Evolutionary conservation across 2,888 invertebrate genomes (phyloP).

Genomic region (Diadegma fenestrale): DNA sequence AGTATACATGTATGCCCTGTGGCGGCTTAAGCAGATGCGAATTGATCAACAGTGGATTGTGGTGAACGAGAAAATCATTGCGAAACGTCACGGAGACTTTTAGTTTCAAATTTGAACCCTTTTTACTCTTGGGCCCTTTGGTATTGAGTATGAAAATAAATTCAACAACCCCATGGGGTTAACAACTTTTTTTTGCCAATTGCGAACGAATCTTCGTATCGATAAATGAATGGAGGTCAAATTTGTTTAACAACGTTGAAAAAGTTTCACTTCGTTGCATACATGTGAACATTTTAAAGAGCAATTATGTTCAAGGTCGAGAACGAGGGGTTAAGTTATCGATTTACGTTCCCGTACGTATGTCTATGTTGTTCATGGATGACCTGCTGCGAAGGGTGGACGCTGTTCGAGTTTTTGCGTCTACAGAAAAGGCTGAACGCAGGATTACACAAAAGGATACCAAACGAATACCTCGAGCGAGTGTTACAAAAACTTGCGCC

Average conservation of each 20-base stretch:
- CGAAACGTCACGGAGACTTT: constrained; percentile 47
- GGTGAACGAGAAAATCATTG: constrained; percentile 46
- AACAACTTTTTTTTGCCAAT: too few relatives aligned
- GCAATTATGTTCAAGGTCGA: constrained; percentile 59
- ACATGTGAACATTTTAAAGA: constrained; percentile 43
- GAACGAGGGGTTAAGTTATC: constrained; percentile 58
- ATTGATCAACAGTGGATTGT: constrained; percentile 16
- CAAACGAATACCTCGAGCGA: background rate
- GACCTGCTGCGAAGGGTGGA: constrained; percentile 38
- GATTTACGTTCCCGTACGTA: constrained; percentile 44
- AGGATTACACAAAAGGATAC: background rate
- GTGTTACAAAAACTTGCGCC: background rate
- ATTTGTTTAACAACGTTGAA: background rate
- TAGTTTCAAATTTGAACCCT: constrained; percentile 11
- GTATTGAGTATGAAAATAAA: background rate
- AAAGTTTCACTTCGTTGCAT: background rate
- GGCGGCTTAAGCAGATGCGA: background rate
- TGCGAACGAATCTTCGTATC: background rate
- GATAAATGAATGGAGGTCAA: background rate
- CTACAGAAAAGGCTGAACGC: background rate
- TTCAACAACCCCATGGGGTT: background rate
- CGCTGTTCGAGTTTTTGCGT: background rate
- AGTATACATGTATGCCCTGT: constrained; percentile 9
- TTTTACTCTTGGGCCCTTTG: background rate
- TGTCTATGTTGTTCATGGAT: constrained; percentile 16